Evolutionary conservation across 1,140 invertebrate genomes (phyloP), one percentile per base, ranked within the genome.

Genomic region (Acromyrmex heyeri): DNA sequence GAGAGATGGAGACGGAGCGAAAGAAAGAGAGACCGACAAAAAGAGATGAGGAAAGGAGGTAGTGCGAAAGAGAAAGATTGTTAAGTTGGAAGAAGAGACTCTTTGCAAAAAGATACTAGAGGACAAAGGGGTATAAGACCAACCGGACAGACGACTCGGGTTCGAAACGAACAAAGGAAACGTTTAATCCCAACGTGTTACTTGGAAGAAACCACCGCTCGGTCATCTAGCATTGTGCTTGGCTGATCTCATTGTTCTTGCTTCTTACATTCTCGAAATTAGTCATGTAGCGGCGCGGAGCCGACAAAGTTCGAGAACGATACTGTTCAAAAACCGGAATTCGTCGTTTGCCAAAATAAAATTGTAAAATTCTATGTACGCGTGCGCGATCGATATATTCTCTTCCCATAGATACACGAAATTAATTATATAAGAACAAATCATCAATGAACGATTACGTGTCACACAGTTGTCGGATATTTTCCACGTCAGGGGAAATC

Each of bases 151-250:
- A 78, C 89, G 85, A 91, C 90, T 91, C 87, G 75, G 76, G 59
- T 77, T 69, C 44, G 48, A 62, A 78, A 87, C 85, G 90, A 91
- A 91, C 90, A 91, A 91, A 91, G 78, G 72, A 86, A 91, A 91
- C 90, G 90, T 91, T 91, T 91, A 91, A 91, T 91, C 90, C 90
- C 87, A 86, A 87, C 90, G 90, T 91, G 90, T 91, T 89, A 89
- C 90, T 81, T 78, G 24, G 81, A 87, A 91, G 90, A 91, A 91
- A 91, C 90, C 76, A 87, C 83, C 64, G 75, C 64, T 78, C 82
- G 82, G 79, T 88, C 88, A 90, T 90, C 88, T 87, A 65, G 75
- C 76, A 86, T 90, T 90, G 77, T 89, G 86, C 85, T 86, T 82
- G 75, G 79, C 88, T 79, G 86, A 86, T 81, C 81, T 85, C 44